Base-by-base conservation (phyloP, 2,888 invertebrate genomes). In the Dryadula phaetusa region DNA sequence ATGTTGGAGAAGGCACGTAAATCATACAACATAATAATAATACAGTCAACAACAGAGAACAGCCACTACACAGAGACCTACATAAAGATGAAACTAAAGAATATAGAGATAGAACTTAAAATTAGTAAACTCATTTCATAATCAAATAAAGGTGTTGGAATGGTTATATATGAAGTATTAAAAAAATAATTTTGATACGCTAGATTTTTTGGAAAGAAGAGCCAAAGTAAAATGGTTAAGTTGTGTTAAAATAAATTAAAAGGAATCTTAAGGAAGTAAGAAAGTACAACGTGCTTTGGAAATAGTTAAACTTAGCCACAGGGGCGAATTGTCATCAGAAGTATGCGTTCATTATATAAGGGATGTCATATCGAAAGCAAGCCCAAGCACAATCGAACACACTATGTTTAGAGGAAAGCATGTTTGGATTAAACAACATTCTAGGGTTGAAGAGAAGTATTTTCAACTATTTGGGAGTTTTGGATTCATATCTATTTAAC, bases 1-100 rank as follows among this genome's bases (percentile, higher is more conserved):
- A 90, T 92, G 92, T 92, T 86, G 82, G 83, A 92, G 88, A 91
- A 92, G 91, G 92, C 92, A 91, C 88, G 87, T 90, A 86, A 91
- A 90, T 89, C 84, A 90, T 89, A 92, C 88, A 92, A 92, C 90
- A 90, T 88, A 91, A 92, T 88, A 89, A 86, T 88, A 64, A 82
- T 85, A 92, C 92, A 92, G 84, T 89, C 88, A 88, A 92, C 92
- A 93, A 93, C 93, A 93, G 89, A 90, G 87, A 93, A 87, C 93
- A 93, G 93, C 92, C 92, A 93, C 93, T 93, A 93, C 91, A 92
- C 92, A 93, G 89, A 92, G 84, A 90, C 83, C 80, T 85, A 88
- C 88, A 85, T 83, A 79, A 75, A 78, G 75, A 86, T 79, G 82
- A 77, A 90, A 90, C 88, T 90, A 90, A 90, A 89, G 77, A 87